Evolutionary conservation across 2,797 vertebrate genomes (phyloP).

Genomic region (Cercopithecus diana): DNA sequence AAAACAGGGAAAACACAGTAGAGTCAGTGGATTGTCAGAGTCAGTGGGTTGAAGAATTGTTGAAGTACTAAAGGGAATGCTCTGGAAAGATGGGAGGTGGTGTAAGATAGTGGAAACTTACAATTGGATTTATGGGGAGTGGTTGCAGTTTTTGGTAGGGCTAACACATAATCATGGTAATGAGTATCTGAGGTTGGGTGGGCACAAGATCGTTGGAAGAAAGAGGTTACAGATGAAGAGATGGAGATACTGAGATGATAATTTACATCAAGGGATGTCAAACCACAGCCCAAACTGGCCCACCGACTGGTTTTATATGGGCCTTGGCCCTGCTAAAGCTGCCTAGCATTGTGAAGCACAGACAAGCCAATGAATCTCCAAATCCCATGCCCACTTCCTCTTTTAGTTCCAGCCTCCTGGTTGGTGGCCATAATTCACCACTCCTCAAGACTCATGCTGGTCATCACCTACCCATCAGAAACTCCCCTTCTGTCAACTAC

Average conservation of each 20-base stretch:
- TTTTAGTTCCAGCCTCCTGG: neutral
- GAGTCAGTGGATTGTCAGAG: neutral
- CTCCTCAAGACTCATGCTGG: neutral
- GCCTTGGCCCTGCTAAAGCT: neutral
- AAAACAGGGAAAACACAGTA: neutral
- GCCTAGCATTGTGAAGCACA: neutral
- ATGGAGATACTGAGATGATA: neutral
- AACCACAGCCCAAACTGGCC: neutral
- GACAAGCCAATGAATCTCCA: neutral
- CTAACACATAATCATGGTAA: neutral
- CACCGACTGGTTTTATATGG: neutral
- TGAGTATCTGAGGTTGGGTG: neutral
- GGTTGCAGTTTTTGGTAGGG: neutral
- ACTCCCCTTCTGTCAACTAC: neutral
- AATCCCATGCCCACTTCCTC: neutral
- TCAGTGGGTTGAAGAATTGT: neutral
- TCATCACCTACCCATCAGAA: too few species aligned
- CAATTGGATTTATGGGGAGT: neutral
- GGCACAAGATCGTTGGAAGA: neutral
- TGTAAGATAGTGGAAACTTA: neutral
- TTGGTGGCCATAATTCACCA: neutral
- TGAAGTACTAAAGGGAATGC: neutral
- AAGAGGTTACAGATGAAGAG: neutral
- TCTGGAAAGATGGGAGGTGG: neutral
- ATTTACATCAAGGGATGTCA: neutral